These are phyloP conservation scores for Xylota sylvarum DNA, from an alignment of 2,888 invertebrate species.

Conservation along the genomic window DNA sequence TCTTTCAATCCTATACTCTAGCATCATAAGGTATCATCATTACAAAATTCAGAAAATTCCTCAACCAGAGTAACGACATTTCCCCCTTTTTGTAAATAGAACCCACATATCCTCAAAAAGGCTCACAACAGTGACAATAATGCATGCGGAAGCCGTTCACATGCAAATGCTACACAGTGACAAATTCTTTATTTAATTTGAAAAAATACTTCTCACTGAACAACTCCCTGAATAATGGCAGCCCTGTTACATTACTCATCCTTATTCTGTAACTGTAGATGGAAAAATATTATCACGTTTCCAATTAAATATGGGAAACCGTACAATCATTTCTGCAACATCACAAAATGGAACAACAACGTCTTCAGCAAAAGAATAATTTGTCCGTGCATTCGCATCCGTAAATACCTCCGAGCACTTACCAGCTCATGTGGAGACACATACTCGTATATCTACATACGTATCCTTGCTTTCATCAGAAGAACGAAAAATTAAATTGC, in stretches of 20 bases:
- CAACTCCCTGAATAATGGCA: not conserved
- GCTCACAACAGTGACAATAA: not conserved
- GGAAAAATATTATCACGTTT: conserved; percentile 31
- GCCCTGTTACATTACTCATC: not conserved
- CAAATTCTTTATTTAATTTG: not conserved
- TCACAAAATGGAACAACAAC: conserved; percentile 39
- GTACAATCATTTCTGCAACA: conserved; percentile 44
- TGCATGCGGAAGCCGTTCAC: not conserved
- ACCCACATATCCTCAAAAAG: no score
- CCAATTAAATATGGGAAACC: conserved; percentile 32
- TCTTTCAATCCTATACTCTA: no score
- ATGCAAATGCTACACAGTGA: not conserved
- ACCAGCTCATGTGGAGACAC: conserved; percentile 12
- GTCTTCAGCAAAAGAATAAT: conserved; percentile 23
- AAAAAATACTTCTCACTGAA: not conserved
- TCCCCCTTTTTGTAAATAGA: no score
- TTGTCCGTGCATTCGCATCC: conserved; percentile 37
- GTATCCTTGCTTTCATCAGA: not conserved
- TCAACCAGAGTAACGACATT: no score
- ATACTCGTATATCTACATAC: not conserved
- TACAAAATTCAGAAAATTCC: no score
- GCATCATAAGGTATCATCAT: no score
- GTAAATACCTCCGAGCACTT: conserved; percentile 53
- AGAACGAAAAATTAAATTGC: conserved; percentile 45
- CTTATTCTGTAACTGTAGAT: not conserved